Evolutionary conservation across 2,888 invertebrate genomes (phyloP), one percentile per base, ranked within the genome.

Genomic region (Cryptocephalus moraei): DNA sequence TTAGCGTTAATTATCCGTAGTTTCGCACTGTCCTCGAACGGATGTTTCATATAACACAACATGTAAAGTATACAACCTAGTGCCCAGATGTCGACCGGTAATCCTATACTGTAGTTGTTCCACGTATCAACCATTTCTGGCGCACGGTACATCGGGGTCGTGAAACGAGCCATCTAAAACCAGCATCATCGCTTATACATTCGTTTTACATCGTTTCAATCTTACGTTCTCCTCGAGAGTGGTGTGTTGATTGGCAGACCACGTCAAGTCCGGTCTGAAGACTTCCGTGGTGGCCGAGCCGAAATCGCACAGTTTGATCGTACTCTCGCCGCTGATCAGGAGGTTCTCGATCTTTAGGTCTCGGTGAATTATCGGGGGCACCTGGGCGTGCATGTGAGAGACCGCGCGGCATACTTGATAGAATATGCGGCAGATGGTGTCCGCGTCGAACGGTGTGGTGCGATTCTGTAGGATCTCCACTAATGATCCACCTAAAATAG

Each of bases 51-150:
- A 66, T 86, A 96, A 69, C 95, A 93, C 12, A 99, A 73, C 41
- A 87, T 83, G 69, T 91, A 97, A 10, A 97, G 74, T 54, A 99
- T 82, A 70, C 99, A 99, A 8, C 99, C 99, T 10, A 99, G 74
- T 0, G 97, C 96, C 99, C 99, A 99, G 34, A 95, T 78, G 72
- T 99, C 99, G 1, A 87, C 83, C 39, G 88, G 83, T 55, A 88
- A 81, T 47, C 93, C 93, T 56, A 99, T 93, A 52, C 86, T 87
- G 65, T 86, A 85, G 68, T 99, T 95, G 63, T 86, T 91, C 89
- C 97, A 99, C 4, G 95, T 91, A 67, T 97, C 96, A 53, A 97
- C 77, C 86, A 97, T 94, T 77, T 99, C 99, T 32, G 99, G 99
- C 0, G 97, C 90, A 66, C 99, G 79, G 71, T 99, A 99, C 97